phyloP scores from a whole-genome alignment of 1,140 invertebrate genomes.

The Thalassaphorura encarpata region DNA sequence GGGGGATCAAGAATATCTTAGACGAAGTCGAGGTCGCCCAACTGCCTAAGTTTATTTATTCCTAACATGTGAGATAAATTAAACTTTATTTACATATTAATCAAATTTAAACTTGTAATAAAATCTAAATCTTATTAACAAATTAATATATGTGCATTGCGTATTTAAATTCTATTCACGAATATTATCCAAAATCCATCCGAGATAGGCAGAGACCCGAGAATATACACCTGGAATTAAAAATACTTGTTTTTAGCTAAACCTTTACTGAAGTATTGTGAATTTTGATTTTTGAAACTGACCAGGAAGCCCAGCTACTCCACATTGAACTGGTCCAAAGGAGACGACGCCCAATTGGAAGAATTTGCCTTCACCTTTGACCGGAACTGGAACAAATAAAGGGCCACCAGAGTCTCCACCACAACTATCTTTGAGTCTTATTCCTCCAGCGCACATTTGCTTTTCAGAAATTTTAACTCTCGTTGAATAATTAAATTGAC shows the following conservation, averaged over 20 bases:
- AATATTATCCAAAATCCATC: conserved; percentile 29
- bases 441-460: conserved; percentile 28
- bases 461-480: conserved; percentile 12
- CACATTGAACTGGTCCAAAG: conserved; percentile 28
- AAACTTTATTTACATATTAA: no score
- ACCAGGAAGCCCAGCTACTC: conserved; percentile 25
- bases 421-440: conserved; percentile 18
- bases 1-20: no score
- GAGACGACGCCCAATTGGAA: conserved; percentile 26
- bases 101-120: no score
- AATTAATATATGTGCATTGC: no score
- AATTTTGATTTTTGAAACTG: no score
- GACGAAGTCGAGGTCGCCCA: no score
- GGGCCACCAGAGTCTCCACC: conserved; percentile 11
- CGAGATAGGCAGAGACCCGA: conserved; percentile 18
- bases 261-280: no score
- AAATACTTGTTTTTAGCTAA: no score
- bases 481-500: conserved; percentile 22
- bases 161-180: no score
- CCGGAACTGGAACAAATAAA: not conserved
- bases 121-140: no score
- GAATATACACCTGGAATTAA: conserved; percentile 34
- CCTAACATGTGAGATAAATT: no score
- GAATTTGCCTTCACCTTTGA: conserved; percentile 1
- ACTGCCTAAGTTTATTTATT: no score